Evolutionary conservation across 2,888 invertebrate species (phyloP).

Genomic region (Myathropa florea): DNA sequence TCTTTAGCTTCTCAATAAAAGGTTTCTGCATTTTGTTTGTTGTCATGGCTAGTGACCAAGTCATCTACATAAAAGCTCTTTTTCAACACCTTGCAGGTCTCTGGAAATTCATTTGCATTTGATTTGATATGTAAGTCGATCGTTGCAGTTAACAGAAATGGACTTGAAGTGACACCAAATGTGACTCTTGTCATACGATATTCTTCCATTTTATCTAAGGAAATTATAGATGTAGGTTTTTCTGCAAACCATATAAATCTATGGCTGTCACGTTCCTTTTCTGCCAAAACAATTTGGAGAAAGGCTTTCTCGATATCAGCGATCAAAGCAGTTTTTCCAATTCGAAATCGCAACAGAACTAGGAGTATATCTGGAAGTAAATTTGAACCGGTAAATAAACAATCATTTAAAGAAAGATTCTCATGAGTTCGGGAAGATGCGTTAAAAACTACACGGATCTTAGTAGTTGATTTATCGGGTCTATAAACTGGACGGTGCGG

Average conservation of each 20-base stretch:
- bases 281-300: not conserved
- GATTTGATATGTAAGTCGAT: no score
- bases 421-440: conserved; percentile 7
- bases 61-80: no score
- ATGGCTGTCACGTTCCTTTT: not conserved
- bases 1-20: no score
- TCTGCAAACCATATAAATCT: not conserved
- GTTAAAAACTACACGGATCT: conserved; percentile 5
- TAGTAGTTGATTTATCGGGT: conserved; percentile 19
- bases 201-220: not conserved
- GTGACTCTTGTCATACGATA: no score
- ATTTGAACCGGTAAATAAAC: conserved; percentile 24
- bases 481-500: conserved; percentile 15
- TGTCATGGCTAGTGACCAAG: no score
- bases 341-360: conserved; percentile 2
- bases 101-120: no score
- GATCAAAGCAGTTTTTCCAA: conserved; percentile 2
- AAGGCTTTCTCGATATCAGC: conserved; percentile 20
- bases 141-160: no score
- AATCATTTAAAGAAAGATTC: conserved; percentile 18
- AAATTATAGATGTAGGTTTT: not conserved
- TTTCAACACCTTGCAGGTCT: no score
- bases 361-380: conserved; percentile 21
- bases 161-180: no score
- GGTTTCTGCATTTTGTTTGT: no score